Evolutionary conservation across 2,888 invertebrate species (phyloP).

Genomic region (Dichetophora obliterata): DNA sequence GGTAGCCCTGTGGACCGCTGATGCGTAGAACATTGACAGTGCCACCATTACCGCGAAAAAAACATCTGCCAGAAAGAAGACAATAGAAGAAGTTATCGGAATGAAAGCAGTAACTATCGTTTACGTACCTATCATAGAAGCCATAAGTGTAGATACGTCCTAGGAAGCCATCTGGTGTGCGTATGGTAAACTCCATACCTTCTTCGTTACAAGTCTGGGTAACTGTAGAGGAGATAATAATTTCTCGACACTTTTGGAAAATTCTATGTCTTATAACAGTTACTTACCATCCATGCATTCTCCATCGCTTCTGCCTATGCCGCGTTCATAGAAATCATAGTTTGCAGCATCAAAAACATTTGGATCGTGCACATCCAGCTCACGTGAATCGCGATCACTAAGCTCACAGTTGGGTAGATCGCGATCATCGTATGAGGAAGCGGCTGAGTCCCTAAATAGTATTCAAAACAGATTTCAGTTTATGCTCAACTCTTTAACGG

Average conservation of each 20-base stretch:
- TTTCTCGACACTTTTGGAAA: neutral
- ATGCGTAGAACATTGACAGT: conserved; percentile 86
- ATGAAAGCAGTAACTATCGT: conserved; percentile 23
- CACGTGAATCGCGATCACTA: conserved; percentile 87
- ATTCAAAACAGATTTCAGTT: neutral
- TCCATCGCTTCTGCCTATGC: conserved; percentile 78
- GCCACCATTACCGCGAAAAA: conserved; percentile 91
- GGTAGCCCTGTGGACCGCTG: conserved; percentile 92
- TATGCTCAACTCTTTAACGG: neutral
- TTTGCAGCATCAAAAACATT: conserved; percentile 87
- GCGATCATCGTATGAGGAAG: conserved; percentile 75
- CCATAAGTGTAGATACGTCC: conserved; percentile 93
- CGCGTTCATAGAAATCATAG: conserved; percentile 88
- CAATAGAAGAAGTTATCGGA: conserved; percentile 23
- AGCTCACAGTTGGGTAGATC: conserved; percentile 82
- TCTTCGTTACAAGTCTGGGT: conserved; percentile 93
- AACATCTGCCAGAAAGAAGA: conserved; percentile 73
- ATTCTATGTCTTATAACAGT: neutral
- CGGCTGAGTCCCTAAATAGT: conserved; percentile 72
- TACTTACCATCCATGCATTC: conserved; percentile 88
- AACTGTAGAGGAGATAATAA: conserved; percentile 71
- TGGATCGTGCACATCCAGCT: conserved; percentile 87
- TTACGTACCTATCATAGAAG: conserved; percentile 79
- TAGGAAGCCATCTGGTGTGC: conserved; percentile 89
- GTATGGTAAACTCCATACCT: conserved; percentile 92